Evolutionary conservation across 2,888 invertebrate species (phyloP).

Genomic region (Fissipunctia ypsillon): DNA sequence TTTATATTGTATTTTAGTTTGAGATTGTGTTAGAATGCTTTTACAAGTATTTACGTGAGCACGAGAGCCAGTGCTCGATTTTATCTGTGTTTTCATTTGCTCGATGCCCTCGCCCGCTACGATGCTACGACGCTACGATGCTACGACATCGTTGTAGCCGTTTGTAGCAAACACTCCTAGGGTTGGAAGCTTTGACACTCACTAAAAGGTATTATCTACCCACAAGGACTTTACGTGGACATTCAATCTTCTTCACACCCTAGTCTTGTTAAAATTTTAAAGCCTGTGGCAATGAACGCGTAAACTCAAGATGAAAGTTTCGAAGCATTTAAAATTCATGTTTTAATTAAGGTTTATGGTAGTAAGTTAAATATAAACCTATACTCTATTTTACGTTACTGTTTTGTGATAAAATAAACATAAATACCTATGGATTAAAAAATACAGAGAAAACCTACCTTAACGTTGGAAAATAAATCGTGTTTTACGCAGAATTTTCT

Average conservation of each 20-base stretch:
- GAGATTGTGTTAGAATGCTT: conserved; percentile 38
- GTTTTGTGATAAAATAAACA: not conserved
- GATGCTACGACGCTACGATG: conserved; percentile 42
- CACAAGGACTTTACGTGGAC: conserved; percentile 14
- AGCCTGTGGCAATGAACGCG: conserved; percentile 2
- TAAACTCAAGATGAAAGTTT: conserved; percentile 24
- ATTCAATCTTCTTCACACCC: conserved; percentile 28
- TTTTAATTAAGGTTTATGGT: conserved; percentile 32
- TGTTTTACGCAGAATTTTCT: not conserved
- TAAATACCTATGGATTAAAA: not conserved
- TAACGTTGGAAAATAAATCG: not conserved
- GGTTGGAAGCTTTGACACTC: conserved; percentile 51
- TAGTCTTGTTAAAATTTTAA: conserved; percentile 20
- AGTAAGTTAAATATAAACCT: conserved; percentile 8
- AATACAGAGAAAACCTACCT: not conserved
- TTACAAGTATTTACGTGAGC: conserved; percentile 57
- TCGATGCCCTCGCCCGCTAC: conserved; percentile 55
- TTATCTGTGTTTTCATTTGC: conserved; percentile 74
- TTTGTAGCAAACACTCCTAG: conserved; percentile 50
- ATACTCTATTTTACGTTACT: not conserved
- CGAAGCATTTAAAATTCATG: conserved; percentile 31
- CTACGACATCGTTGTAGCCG: conserved; percentile 51
- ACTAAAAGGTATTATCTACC: conserved; percentile 45
- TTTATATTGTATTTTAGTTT: conserved; percentile 16
- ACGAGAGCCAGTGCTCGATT: conserved; percentile 65